Evolutionary conservation across 2,113 vertebrate genomes (phyloP).

Genomic region (Excalfactoria chinensis): DNA sequence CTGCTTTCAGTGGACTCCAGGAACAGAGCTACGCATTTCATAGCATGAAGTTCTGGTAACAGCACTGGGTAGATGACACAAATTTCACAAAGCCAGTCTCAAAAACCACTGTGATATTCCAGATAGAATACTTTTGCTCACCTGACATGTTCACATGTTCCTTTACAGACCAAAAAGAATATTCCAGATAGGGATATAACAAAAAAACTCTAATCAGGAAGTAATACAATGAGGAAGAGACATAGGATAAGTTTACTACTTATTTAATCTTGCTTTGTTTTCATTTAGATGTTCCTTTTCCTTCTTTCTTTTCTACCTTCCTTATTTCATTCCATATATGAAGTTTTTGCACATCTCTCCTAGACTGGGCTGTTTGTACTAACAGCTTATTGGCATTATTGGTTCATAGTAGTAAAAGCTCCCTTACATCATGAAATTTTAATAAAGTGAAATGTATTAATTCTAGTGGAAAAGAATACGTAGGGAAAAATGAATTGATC

Average conservation of each 20-base stretch:
- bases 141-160: neutral
- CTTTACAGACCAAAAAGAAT: neutral
- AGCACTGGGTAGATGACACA: fast-evolving
- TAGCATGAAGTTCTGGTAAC: neutral
- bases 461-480: slow-evolving; percentile 20
- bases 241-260: neutral
- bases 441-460: slow-evolving; percentile 41
- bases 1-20: neutral
- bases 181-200: neutral
- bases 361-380: neutral
- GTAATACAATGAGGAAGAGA: neutral
- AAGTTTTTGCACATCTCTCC: neutral
- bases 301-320: neutral
- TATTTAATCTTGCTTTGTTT: neutral
- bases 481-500: slow-evolving; percentile 57
- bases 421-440: slow-evolving; percentile 42
- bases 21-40: neutral
- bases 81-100: neutral
- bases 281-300: neutral
- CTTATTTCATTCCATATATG: neutral
- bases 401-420: slow-evolving; percentile 3
- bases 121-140: neutral
- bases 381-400: slow-evolving; percentile 15
- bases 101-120: neutral
- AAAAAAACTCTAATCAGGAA: neutral